Evolutionary conservation across 2,888 invertebrate genomes (phyloP), one percentile per base, ranked within the genome.

Genomic region (Drosophila emarginata): DNA sequence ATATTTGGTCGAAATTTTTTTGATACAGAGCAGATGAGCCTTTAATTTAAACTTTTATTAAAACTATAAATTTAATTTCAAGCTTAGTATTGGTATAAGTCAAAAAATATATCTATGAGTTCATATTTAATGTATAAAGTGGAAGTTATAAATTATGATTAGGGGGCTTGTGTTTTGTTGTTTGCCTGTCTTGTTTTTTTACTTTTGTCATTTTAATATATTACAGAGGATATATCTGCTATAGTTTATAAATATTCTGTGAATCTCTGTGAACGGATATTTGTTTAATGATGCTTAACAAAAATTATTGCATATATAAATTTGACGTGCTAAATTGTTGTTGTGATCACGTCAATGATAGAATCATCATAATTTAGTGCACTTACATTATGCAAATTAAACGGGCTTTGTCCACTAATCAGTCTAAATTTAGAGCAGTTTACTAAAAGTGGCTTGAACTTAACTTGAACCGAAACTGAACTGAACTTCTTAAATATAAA

Each of bases 401-500:
- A 28, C 1, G 15, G 36, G 37, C 66, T 72, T 37, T 40, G 40
- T 65, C 12, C n/a, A 40, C 61, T 67, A 77, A 75, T 77, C 62
- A 58, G 45, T 51, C 57, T 50, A 39, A 74, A 70, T 77, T 73
- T 68, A 60, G 23, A n/a, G 14, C 56, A 64, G 65, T 72, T 76
- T 64, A 59, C 45, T 14, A 61, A 45, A 60, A 67, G 58, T 28
- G 36, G 15, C 6, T 23, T 40, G 12, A 40, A 37, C 23, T 53
- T 15, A 23, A 23, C 39, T 14, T 53, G 50, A 61, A 72, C 58
- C 59, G 26, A 15, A 37, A 86, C 72, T 86, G 45, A 70, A 86
- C 76, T 83, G n/a, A n/a, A n/a, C 81, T 64, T 77, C n/a, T 23
- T 77, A 86, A 83, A 82, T 61, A 79, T 80, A 82, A 82, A 86